Evolutionary conservation across 2,113 vertebrate genomes (phyloP).

Genomic region (Chaetops frenatus): DNA sequence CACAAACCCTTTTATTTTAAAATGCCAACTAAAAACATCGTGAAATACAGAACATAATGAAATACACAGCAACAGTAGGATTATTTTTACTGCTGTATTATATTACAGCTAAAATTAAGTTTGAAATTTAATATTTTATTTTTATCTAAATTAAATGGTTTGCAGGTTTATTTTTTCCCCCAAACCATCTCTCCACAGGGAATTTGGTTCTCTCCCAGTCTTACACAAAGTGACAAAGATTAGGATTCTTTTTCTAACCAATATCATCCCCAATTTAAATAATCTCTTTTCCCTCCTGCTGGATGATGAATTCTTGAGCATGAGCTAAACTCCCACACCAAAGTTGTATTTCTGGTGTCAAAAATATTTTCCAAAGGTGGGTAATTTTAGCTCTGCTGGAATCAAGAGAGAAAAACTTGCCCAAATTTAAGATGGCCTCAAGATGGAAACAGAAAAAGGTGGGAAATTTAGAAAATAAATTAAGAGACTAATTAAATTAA

Average conservation of each 20-base stretch:
- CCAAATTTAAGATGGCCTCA: not conserved
- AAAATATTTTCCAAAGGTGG: not conserved
- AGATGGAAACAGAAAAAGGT: not conserved
- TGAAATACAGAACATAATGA: not conserved
- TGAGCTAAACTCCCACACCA: not conserved
- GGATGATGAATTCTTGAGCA: not conserved
- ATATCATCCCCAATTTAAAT: not conserved
- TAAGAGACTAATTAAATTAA: not conserved
- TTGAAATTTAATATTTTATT: not conserved
- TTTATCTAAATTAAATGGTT: not conserved
- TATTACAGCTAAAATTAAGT: not conserved
- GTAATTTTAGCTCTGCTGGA: not conserved
- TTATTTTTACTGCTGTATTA: not conserved
- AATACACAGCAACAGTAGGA: not conserved
- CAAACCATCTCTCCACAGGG: not conserved
- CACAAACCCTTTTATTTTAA: slow-evolving; percentile 15
- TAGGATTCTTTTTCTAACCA: not conserved
- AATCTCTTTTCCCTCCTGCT: not conserved
- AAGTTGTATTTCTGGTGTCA: not conserved
- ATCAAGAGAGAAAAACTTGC: not conserved
- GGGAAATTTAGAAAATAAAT: not conserved
- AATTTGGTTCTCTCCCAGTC: not conserved
- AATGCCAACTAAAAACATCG: not conserved
- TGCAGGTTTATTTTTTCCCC: not conserved
- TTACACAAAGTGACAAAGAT: not conserved